These are phyloP conservation scores for Drosophila mimetica DNA, from an alignment of 2,888 invertebrate species.

Conservation along the genomic window DNA sequence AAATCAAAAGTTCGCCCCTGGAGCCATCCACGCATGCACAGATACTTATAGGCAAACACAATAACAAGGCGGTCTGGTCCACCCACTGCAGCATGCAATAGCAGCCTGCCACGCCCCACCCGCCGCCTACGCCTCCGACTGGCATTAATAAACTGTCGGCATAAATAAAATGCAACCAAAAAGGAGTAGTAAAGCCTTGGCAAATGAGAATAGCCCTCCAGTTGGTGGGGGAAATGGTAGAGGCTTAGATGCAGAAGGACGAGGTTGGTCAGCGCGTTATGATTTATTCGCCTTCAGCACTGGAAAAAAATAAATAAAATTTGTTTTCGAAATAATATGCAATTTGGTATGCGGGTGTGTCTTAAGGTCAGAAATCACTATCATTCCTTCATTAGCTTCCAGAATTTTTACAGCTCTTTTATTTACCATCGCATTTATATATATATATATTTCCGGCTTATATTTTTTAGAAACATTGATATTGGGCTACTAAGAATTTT, in stretches of 20 bases:
- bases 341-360: no score
- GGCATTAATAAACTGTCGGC: slow-evolving; percentile 81
- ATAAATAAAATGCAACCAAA: slow-evolving; percentile 74
- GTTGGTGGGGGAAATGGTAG: slow-evolving; percentile 21
- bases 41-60: slow-evolving; percentile 71
- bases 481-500: no score
- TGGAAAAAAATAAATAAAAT: not conserved
- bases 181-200: slow-evolving; percentile 23
- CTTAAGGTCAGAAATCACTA: not conserved
- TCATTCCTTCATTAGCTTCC: no score
- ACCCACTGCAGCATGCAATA: slow-evolving; percentile 1
- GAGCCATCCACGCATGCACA: slow-evolving; percentile 20
- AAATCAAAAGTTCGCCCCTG: slow-evolving; percentile 70
- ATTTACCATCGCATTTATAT: no score
- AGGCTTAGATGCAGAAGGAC: slow-evolving; percentile 19
- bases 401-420: no score
- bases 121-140: slow-evolving; percentile 34
- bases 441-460: no score
- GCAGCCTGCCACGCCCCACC: slow-evolving; percentile 9
- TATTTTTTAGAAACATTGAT: no score
- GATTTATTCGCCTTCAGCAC: slow-evolving; percentile 63
- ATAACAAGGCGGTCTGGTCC: slow-evolving; percentile 65
- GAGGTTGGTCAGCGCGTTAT: slow-evolving; percentile 62
- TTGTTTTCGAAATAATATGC: no score
- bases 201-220: slow-evolving; percentile 32